Percentiles rank a stretch among this genome's conserved stretches.
These are phyloP conservation scores for Cheumatopsyche charites DNA, from an alignment of 1,140 invertebrate species.

Conservation along the genomic window DNA sequence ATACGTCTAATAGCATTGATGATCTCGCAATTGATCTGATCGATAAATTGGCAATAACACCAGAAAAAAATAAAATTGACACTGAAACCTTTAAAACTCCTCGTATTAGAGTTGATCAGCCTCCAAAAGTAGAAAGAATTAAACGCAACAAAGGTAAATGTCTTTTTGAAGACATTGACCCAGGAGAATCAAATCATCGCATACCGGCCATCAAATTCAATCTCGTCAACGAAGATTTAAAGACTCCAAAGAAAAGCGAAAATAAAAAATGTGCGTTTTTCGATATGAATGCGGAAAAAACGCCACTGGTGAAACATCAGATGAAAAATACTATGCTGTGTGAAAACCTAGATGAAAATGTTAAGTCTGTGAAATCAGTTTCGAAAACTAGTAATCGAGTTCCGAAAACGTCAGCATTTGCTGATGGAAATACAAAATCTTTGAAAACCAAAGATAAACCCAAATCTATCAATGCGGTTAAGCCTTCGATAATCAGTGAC, in stretches of 20 bases:
- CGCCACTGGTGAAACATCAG: too few species aligned
- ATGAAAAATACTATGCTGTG: too few species aligned
- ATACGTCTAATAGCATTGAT: slow-evolving; percentile 27
- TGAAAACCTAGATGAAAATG: too few species aligned
- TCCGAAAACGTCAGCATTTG: too few species aligned
- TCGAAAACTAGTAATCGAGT: too few species aligned
- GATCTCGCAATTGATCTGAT: slow-evolving; percentile 33
- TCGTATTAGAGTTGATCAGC: background rate
- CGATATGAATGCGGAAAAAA: too few species aligned
- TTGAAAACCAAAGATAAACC: too few species aligned
- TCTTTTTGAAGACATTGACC: background rate
- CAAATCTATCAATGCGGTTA: too few species aligned
- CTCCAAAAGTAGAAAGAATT: background rate
- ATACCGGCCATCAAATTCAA: slow-evolving; percentile 39
- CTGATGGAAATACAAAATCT: too few species aligned
- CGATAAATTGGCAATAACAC: slow-evolving; percentile 41
- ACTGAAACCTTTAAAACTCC: slow-evolving; percentile 22
- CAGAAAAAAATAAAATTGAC: slow-evolving; percentile 34
- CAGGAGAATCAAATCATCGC: slow-evolving; percentile 26
- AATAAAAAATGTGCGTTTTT: background rate
- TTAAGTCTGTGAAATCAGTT: too few species aligned
- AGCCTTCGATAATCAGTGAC: too few species aligned
- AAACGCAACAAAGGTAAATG: background rate
- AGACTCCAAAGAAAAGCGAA: background rate
- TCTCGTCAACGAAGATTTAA: slow-evolving; percentile 36